phyloP scores from a whole-genome alignment of 2,797 vertebrate genomes.

The Manis javanica region DNA sequence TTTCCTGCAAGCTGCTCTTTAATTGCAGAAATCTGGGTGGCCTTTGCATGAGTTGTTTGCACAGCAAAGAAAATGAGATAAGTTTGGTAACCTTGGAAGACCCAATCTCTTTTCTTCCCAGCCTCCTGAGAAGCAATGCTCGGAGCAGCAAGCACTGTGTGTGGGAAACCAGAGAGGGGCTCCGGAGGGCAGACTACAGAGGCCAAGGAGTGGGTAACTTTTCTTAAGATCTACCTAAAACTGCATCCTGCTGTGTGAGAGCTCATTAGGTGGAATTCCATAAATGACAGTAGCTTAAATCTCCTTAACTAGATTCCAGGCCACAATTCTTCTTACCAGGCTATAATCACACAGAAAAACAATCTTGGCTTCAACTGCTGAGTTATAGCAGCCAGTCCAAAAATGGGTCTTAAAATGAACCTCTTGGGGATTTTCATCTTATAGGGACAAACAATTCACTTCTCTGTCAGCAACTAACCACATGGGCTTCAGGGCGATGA shows the following conservation, averaged over 20 bases:
- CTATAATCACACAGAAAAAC: slow-evolving; percentile 39
- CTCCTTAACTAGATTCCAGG: slow-evolving; percentile 35
- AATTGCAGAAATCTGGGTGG: slow-evolving; percentile 72
- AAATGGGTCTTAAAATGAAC: slow-evolving; percentile 13
- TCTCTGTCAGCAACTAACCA: slow-evolving; percentile 33
- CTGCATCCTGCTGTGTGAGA: background rate
- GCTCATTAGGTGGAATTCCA: slow-evolving; percentile 56
- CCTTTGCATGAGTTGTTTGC: slow-evolving; percentile 65
- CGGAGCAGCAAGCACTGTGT: slow-evolving; percentile 61
- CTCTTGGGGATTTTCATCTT: slow-evolving; percentile 48
- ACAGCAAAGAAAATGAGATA: slow-evolving; percentile 52
- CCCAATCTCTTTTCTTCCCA: slow-evolving; percentile 40
- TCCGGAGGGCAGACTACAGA: background rate
- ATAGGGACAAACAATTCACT: slow-evolving; percentile 56
- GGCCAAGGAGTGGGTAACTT: background rate
- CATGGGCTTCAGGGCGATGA: background rate
- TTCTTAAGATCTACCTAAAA: slow-evolving; percentile 33
- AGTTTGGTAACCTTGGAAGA: slow-evolving; percentile 66
- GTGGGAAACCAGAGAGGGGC: slow-evolving; percentile 60
- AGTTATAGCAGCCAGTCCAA: background rate
- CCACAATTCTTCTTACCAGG: slow-evolving; percentile 24
- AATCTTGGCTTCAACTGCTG: slow-evolving; percentile 46
- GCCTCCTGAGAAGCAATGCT: slow-evolving; percentile 58
- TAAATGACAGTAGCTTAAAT: slow-evolving; percentile 60
- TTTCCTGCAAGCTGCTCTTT: slow-evolving; percentile 67